Evolutionary conservation across 2,888 invertebrate genomes (phyloP).

Genomic region (Corythucha ciliata): DNA sequence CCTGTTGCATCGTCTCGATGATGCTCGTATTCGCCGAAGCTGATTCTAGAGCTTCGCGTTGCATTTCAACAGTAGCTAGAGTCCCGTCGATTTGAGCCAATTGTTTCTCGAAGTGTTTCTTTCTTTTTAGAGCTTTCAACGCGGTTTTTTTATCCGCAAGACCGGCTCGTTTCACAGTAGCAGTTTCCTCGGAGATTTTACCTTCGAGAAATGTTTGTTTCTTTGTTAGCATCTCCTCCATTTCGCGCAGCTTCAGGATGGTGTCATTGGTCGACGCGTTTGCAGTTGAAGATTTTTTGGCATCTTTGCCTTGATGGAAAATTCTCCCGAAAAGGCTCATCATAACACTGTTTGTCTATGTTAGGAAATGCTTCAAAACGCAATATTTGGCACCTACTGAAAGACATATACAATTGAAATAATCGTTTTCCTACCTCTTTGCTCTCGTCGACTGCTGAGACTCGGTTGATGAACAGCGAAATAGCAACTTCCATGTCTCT

Average conservation of each 20-base stretch:
- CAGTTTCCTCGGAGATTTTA: constrained; percentile 83
- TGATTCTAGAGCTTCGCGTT: constrained; percentile 92
- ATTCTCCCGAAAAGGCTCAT: too few relatives aligned
- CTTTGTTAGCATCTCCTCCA: constrained; percentile 91
- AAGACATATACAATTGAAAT: too few relatives aligned
- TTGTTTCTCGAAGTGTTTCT: constrained; percentile 95
- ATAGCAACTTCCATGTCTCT: constrained; percentile 52
- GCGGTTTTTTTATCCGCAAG: constrained; percentile 95
- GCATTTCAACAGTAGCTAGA: constrained; percentile 91
- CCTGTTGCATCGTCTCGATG: constrained; percentile 87
- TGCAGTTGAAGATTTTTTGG: too few relatives aligned
- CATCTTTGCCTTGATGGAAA: too few relatives aligned
- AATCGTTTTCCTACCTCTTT: constrained; percentile 48
- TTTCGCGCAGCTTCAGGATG: constrained; percentile 91
- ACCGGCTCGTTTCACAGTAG: constrained; percentile 81
- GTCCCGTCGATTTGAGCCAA: constrained; percentile 96
- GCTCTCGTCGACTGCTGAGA: constrained; percentile 55
- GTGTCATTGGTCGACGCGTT: too few relatives aligned
- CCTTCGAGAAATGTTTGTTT: constrained; percentile 95
- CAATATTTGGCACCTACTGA: background rate
- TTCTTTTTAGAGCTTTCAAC: constrained; percentile 89
- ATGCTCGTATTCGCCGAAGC: constrained; percentile 97
- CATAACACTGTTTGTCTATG: too few relatives aligned
- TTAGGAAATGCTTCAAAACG: background rate
- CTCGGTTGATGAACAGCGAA: constrained; percentile 52